phyloP scores from a whole-genome alignment of 1,140 invertebrate species.

The Neotoxoptera formosana region DNA sequence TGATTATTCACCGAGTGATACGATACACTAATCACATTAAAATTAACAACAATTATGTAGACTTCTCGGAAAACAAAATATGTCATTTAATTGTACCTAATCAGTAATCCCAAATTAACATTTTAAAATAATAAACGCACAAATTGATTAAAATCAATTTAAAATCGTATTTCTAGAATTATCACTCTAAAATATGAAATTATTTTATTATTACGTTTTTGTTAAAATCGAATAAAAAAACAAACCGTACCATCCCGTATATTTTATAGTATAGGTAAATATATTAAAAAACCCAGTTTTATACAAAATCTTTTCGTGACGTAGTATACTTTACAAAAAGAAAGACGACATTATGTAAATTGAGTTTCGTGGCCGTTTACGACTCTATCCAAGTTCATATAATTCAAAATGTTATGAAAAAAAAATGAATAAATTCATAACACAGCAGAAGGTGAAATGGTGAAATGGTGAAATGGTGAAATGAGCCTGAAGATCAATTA shows the following conservation, averaged over 20 bases:
- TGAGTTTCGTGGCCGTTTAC: constrained; percentile 34
- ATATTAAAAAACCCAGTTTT: background rate
- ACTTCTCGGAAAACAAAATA: too few relatives aligned
- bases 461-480: background rate
- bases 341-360: constrained; percentile 50
- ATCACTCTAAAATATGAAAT: background rate
- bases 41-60: too few relatives aligned
- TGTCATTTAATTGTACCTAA: too few relatives aligned
- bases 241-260: constrained; percentile 15
- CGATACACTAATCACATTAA: background rate
- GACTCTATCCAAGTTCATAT: constrained; percentile 4
- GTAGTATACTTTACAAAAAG: constrained; percentile 23
- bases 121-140: too few relatives aligned
- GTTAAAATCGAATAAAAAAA: constrained; percentile 29
- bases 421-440: constrained; percentile 52
- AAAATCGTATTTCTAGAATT: background rate
- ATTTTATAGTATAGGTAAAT: constrained; percentile 17
- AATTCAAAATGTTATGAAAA: constrained; percentile 18
- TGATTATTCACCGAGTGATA: background rate
- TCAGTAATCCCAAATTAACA: too few relatives aligned
- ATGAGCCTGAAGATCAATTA: constrained; percentile 45
- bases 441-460: constrained; percentile 25
- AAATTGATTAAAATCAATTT: too few relatives aligned
- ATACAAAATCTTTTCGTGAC: constrained; percentile 39
- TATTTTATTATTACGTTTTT: background rate